Percentiles rank a stretch among this genome's conserved stretches.
Conservation (phyloP, 2,113 vertebrate genomes). For the Hippocampus mohnikei region DNA sequence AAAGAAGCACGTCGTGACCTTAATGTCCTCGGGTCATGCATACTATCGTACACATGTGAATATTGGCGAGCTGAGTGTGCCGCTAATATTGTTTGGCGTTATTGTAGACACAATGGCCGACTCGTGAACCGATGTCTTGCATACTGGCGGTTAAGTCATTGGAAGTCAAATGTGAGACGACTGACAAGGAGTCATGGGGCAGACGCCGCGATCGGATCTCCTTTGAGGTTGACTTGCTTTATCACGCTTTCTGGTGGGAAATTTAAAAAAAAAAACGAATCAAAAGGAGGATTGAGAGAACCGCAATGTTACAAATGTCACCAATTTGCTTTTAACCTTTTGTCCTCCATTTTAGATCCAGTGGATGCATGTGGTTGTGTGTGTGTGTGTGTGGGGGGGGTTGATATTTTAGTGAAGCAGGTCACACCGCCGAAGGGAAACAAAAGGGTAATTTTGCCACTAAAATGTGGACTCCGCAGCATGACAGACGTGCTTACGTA, state of each 20-base stretch:
- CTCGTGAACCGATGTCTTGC: too few relatives aligned
- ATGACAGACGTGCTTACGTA: neutral
- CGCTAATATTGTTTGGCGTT: too few relatives aligned
- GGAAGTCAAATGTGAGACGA: too few relatives aligned
- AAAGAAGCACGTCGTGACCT: too few relatives aligned
- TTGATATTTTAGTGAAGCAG: constrained; percentile 1
- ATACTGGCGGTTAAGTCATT: too few relatives aligned
- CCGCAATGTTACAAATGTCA: constrained; percentile 3
- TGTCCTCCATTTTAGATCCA: neutral
- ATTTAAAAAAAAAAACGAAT: constrained; percentile 6
- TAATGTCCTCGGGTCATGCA: neutral
- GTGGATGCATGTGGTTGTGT: neutral
- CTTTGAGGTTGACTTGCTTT: constrained; percentile 5
- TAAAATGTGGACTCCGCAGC: neutral
- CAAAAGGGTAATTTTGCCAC: constrained; percentile 2
- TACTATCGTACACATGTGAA: neutral
- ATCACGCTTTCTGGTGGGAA: neutral
- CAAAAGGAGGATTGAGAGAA: constrained; percentile 4
- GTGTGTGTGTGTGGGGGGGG: neutral
- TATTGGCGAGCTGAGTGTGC: too few relatives aligned
- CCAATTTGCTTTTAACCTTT: neutral
- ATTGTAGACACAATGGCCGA: too few relatives aligned
- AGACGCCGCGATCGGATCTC: neutral
- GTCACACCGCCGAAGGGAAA: neutral
- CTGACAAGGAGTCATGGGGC: too few relatives aligned